phyloP scores from a whole-genome alignment of 2,113 vertebrate genomes.

The Psilopogon haemacephalus region DNA sequence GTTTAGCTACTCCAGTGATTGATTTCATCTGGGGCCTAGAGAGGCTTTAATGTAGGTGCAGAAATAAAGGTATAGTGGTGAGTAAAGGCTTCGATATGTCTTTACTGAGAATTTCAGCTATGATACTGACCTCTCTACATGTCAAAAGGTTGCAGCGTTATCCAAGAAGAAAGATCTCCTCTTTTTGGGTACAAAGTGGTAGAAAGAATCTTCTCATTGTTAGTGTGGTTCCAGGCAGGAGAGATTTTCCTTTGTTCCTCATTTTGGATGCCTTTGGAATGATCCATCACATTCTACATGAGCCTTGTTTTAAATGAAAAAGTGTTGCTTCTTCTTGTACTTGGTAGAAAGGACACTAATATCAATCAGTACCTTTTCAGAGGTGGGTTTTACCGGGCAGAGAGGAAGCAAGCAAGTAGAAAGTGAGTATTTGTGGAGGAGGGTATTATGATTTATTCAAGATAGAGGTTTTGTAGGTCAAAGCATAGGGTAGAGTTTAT shows the following conservation, averaged over 20 bases:
- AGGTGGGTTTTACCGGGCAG: not conserved
- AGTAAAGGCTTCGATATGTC: not conserved
- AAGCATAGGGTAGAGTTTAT: not conserved
- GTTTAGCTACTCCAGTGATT: not conserved
- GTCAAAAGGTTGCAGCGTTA: not conserved
- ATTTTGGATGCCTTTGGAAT: not conserved
- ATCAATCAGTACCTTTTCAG: not conserved
- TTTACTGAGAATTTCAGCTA: not conserved
- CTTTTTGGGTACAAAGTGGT: not conserved
- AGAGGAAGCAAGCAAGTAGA: not conserved
- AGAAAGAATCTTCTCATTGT: not conserved
- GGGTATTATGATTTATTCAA: constrained; percentile 2
- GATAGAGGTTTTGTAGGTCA: not conserved
- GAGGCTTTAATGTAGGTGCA: not conserved
- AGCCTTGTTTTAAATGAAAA: not conserved
- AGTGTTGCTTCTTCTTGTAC: not conserved
- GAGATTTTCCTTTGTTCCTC: not conserved
- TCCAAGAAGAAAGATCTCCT: not conserved
- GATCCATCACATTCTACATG: not conserved
- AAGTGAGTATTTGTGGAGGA: not conserved
- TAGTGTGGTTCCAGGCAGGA: not conserved
- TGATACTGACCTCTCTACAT: not conserved
- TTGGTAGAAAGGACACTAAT: not conserved
- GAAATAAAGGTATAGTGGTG: not conserved
- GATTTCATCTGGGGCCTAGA: not conserved